Conservation (phyloP, 2,797 vertebrate species). For the Gallinago stenura region DNA sequence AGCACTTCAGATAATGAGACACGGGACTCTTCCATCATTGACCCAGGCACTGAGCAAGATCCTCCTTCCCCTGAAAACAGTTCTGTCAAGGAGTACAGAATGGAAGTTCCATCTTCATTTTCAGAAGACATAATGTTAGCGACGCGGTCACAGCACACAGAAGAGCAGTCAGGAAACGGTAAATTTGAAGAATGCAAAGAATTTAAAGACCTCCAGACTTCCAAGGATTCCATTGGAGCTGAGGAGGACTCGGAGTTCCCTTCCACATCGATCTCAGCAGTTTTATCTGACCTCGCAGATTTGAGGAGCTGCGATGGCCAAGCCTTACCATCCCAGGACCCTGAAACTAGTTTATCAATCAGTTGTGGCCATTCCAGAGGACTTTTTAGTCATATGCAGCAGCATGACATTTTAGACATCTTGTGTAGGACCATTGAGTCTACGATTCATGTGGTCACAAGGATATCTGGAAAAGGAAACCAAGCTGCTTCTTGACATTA, state of each 20-base stretch:
- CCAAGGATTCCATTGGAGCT: constrained; percentile 77
- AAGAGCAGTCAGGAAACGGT: constrained; percentile 75
- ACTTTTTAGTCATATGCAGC: constrained; percentile 84
- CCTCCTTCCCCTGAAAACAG: constrained; percentile 89
- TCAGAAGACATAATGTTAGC: constrained; percentile 73
- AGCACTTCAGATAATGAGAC: constrained; percentile 97
- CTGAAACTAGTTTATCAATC: constrained; percentile 79
- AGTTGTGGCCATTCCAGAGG: constrained; percentile 87
- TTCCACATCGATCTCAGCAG: constrained; percentile 83
- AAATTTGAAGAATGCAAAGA: constrained; percentile 81
- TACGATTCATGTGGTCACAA: constrained; percentile 92
- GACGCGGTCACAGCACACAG: constrained; percentile 70
- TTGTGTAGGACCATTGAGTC: constrained; percentile 97
- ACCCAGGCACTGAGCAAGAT: constrained; percentile 96
- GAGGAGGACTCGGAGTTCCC: constrained; percentile 84
- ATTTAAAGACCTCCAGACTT: constrained; percentile 81
- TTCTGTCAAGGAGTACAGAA: constrained; percentile 89
- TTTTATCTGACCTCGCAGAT: constrained; percentile 85
- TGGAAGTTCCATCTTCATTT: constrained; percentile 88
- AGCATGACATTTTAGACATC: constrained; percentile 94
- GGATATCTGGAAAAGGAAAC: constrained; percentile 90
- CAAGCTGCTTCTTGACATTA: constrained; percentile 94
- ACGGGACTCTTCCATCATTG: constrained; percentile 95
- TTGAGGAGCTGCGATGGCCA: constrained; percentile 86
- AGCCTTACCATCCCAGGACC: constrained; percentile 83